Evolutionary conservation across 2,113 vertebrate species (phyloP).

Genomic region (Tympanuchus pallidicinctus): DNA sequence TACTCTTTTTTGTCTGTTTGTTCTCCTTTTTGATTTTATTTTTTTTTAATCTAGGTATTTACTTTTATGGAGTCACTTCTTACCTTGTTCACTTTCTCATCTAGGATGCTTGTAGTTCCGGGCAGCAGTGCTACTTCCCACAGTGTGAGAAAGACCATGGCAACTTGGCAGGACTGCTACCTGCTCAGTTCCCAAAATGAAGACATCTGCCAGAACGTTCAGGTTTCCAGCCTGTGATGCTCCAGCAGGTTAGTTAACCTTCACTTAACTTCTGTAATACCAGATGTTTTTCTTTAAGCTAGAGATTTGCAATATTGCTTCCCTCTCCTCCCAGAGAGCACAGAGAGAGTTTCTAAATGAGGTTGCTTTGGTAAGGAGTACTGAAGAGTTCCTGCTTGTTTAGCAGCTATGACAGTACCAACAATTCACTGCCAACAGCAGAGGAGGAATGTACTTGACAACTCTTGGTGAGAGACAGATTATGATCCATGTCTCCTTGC

Average conservation of each 20-base stretch:
- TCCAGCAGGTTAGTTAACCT: conserved; percentile 48
- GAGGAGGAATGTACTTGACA: background rate
- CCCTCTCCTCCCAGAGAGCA: background rate
- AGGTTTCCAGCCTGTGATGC: conserved; percentile 28
- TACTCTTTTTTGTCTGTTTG: background rate
- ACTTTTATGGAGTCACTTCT: background rate
- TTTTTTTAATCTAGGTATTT: background rate
- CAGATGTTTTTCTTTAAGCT: background rate
- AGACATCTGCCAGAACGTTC: background rate
- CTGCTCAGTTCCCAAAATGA: conserved; percentile 7
- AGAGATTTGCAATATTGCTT: background rate
- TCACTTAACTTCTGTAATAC: background rate
- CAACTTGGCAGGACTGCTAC: background rate
- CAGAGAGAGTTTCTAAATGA: background rate
- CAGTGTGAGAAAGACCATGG: conserved; percentile 26
- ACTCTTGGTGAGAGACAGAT: background rate
- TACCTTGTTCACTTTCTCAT: background rate
- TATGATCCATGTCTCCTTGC: background rate
- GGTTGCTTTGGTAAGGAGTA: background rate
- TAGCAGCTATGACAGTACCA: background rate
- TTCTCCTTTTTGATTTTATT: too few relatives aligned
- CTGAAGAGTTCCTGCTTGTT: background rate
- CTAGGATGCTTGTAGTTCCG: conserved; percentile 53
- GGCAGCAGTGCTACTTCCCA: conserved; percentile 39
- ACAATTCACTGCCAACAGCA: background rate